Conservation (phyloP, 2,113 vertebrate species). For the Paedocypris sp. region DNA sequence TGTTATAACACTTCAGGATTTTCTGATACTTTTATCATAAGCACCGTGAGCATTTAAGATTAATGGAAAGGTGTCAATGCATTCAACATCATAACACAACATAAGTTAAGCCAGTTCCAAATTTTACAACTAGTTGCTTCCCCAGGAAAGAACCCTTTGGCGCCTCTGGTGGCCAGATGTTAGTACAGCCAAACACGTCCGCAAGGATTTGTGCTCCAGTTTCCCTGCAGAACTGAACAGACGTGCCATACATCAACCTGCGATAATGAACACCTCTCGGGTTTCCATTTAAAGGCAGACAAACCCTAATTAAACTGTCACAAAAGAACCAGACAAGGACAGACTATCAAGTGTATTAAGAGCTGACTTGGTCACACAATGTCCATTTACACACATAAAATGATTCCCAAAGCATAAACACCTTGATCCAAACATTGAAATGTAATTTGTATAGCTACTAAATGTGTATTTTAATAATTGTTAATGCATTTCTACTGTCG, state of each 20-base stretch:
- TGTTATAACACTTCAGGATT: too few species aligned
- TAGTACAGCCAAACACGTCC: slow-evolving; percentile 39
- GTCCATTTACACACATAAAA: too few species aligned
- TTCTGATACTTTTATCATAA: too few species aligned
- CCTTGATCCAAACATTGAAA: too few species aligned
- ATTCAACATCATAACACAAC: too few species aligned
- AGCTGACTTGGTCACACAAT: not conserved
- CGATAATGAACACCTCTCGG: not conserved
- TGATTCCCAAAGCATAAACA: too few species aligned
- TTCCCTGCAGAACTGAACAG: not conserved
- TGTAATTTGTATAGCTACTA: too few species aligned
- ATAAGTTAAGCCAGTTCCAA: too few species aligned
- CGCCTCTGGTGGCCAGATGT: slow-evolving; percentile 46
- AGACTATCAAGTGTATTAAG: not conserved
- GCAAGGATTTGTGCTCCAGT: not conserved
- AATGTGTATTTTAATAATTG: not conserved
- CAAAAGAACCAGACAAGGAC: not conserved
- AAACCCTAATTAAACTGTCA: not conserved
- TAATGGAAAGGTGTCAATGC: too few species aligned
- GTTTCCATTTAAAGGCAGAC: not conserved
- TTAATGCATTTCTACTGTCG: not conserved
- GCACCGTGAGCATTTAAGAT: too few species aligned
- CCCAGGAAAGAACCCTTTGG: too few species aligned
- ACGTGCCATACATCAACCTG: not conserved
- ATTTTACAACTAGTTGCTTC: too few species aligned